Percentiles rank a stretch among this genome's conserved stretches.
Conservation (phyloP, 2,888 invertebrate species). For the Blastobasis lacticolella region DNA sequence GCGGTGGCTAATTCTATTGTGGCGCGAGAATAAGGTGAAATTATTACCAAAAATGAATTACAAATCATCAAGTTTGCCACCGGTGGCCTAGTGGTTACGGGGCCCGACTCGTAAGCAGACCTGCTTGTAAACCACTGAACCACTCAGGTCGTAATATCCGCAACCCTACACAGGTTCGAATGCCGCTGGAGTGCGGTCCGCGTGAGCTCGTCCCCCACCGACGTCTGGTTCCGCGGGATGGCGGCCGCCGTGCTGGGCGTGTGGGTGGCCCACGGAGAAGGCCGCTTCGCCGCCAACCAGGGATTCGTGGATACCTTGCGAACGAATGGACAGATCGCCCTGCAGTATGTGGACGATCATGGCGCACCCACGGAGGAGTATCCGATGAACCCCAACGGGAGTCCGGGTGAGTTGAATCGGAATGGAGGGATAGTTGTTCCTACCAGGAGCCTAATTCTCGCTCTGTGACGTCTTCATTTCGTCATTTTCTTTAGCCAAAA, state of each 20-base stretch:
- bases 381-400: slow-evolving; percentile 97
- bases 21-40: too few species aligned
- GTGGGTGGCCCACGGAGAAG: slow-evolving; percentile 98
- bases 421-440: too few species aligned
- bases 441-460: too few species aligned
- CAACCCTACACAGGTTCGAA: slow-evolving; percentile 55
- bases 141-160: too few species aligned
- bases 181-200: slow-evolving; percentile 84
- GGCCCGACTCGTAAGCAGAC: too few species aligned
- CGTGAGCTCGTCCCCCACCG: slow-evolving; percentile 15
- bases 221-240: slow-evolving; percentile 95
- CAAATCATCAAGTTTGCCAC: too few species aligned
- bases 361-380: slow-evolving; percentile 84
- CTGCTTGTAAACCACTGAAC: too few species aligned
- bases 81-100: too few species aligned
- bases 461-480: too few species aligned
- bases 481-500: too few species aligned
- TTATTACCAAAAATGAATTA: too few species aligned
- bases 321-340: slow-evolving; percentile 78
- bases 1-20: too few species aligned
- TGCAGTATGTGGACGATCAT: slow-evolving; percentile 89
- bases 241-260: slow-evolving; percentile 90
- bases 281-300: slow-evolving; percentile 73
- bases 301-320: slow-evolving; percentile 34
- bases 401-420: slow-evolving; percentile 68